Base-by-base conservation (phyloP, 2,797 vertebrate species). In the Thripadectes ignobilis region DNA sequence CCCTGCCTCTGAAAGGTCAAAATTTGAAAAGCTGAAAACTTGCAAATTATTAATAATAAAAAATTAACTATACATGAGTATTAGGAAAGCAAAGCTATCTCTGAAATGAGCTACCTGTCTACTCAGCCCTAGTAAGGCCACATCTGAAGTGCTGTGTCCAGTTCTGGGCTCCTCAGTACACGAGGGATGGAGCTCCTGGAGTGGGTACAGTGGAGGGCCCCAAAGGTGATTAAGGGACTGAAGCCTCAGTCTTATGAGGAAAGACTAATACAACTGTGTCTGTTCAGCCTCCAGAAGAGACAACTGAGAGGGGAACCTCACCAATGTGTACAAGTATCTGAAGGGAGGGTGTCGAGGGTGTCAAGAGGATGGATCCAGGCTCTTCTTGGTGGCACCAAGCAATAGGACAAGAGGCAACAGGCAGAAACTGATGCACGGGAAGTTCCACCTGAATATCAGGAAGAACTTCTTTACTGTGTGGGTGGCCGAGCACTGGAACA, bases 321-420 rank as follows among this genome's bases (percentile, higher is more conserved):
- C 34, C 29, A 57, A 8, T 29, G 11, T 14, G 11, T 39, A 21
- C 9, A 59, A n/a, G 32, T 6, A 59, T 21, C 9, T 80, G 58
- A 55, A 55, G 15, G 30, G 51, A 63, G 9, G 15, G 7, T 22
- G 20, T 22, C 52, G 51, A 63, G 14, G 15, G 7, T 22, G 20
- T 22, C 52, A 66, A 65, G 78, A 51, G 20, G 11, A 45, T 19
- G 14, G 17, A 15, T 14, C 9, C 7, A 46, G 38, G 21, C 12
- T 23, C 21, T 22, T 5, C 36, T n/a, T 0, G 0, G 36, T 10
- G 3, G 6, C 21, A 29, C 24, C 23, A 4, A 58, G 20, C 17
- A 71, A 14, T 5, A 8, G 38, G 14, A 45, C 7, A 52, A 34
- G 45, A 65, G 29, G 24, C 5, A 9, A 26, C 1, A 5, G 16